Base-by-base conservation (phyloP, 2,797 vertebrate species). In the Fringilla coelebs region DNA sequence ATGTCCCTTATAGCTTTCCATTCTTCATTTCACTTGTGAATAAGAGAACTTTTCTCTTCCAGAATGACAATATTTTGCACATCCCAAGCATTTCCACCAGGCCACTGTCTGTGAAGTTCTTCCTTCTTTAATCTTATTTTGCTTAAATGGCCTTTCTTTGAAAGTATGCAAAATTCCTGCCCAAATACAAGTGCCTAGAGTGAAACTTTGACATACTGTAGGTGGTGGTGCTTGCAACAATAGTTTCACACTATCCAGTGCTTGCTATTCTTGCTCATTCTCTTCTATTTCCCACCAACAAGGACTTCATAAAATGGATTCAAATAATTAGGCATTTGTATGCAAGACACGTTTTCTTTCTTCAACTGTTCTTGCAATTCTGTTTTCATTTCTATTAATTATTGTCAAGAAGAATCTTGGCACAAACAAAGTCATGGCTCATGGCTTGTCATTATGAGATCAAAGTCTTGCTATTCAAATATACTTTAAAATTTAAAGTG, bases 361-460 rank as follows among this genome's bases (percentile, higher is more conserved):
- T 68, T 26, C 45, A 72, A 21, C 36, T 49, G 4, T 36, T 79
- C 74, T 52, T 45, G 7, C 26, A 75, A 51, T 65, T 45, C 46
- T 81, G 48, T 90, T 91, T 95, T 87, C 5, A n/a, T 79, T 93
- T 94, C 80, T 78, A 38, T 60, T 78, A 81, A 86, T 88, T 84
- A 78, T 94, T 90, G 12, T 14, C 24, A 54, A 51, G 65, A 91
- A 81, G 36, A 82, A 58, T 62, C 29, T 66, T 72, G 40, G n/a
- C 5, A 11, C 14, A 76, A 86, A 82, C 19, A 45, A 55, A 79
- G 67, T 90, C 43, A 91, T 78, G 71, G 75, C 16, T 85, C 31
- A 62, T 76, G 29, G 41, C 2, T 91, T 86, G 40, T 29, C n/a
- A 6, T 78, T 90, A 51, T 48, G 26, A 58, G 16, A 20, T 48